A percentile compares a stretch with the other conserved stretches of the same genome.
phyloP scores from a whole-genome alignment of 2,113 vertebrate species.

The Kryptolebias marmoratus region DNA sequence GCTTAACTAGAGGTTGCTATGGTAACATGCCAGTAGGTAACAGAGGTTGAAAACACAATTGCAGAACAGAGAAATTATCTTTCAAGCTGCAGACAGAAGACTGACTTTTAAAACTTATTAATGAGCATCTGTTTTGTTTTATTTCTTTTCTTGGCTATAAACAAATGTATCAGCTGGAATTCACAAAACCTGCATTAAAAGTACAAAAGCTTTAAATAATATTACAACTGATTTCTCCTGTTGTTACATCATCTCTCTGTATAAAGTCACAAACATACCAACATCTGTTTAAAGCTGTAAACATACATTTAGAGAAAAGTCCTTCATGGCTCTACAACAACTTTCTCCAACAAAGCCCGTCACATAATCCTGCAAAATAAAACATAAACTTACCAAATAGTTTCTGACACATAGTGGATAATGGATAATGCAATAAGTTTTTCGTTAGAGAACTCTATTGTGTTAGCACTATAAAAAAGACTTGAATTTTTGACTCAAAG shows the following conservation, averaged over 20 bases:
- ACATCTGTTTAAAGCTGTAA: slow-evolving; percentile 31
- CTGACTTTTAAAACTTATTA: slow-evolving; percentile 39
- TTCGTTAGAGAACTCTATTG: slow-evolving; percentile 44
- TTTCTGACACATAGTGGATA: slow-evolving; percentile 27
- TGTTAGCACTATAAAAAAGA: neutral
- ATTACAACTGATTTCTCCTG: too few species aligned
- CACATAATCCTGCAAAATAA: slow-evolving; percentile 61
- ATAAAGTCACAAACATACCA: neutral
- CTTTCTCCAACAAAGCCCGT: slow-evolving; percentile 44
- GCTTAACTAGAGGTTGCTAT: slow-evolving; percentile 68
- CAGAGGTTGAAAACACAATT: slow-evolving; percentile 58
- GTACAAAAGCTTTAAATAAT: neutral
- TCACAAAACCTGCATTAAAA: neutral
- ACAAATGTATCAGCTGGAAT: slow-evolving; percentile 12
- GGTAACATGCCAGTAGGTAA: slow-evolving; percentile 50
- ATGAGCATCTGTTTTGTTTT: slow-evolving; percentile 48
- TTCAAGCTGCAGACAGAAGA: slow-evolving; percentile 27
- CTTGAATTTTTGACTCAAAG: slow-evolving; percentile 43
- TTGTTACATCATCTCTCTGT: neutral
- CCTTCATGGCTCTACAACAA: slow-evolving; percentile 40
- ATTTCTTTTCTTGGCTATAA: slow-evolving; percentile 29
- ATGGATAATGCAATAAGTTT: slow-evolving; percentile 44
- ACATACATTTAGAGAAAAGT: slow-evolving; percentile 28
- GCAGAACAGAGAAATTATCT: slow-evolving; percentile 47
- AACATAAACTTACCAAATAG: slow-evolving; percentile 54